phyloP scores from a whole-genome alignment of 2,797 vertebrate genomes.

The Limosa lapponica region DNA sequence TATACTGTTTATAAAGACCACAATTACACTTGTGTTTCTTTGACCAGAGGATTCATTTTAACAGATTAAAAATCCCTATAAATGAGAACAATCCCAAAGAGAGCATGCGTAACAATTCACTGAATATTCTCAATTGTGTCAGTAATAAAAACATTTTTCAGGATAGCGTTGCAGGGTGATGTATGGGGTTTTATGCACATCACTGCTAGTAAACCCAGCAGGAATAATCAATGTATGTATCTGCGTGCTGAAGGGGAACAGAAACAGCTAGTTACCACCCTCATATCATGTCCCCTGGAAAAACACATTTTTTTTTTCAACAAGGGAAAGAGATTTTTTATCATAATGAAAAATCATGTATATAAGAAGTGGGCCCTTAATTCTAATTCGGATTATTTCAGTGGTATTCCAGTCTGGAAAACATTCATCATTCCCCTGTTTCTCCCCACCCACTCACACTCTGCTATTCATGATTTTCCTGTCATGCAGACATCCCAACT shows the following conservation, averaged over 20 bases:
- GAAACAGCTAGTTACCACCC: neutral
- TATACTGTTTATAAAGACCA: neutral
- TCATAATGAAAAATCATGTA: neutral
- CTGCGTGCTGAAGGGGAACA: neutral
- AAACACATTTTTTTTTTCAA: neutral
- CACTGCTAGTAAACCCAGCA: neutral
- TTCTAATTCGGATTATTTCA: slow-evolving; percentile 15
- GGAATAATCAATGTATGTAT: slow-evolving; percentile 23
- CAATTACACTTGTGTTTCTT: neutral
- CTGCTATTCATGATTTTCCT: slow-evolving; percentile 20
- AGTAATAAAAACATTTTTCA: slow-evolving; percentile 17
- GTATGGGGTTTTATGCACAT: neutral
- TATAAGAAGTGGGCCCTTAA: neutral
- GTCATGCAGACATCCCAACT: neutral
- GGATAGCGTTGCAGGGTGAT: neutral
- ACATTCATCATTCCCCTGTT: neutral
- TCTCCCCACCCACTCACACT: neutral
- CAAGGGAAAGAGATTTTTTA: neutral
- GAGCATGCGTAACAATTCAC: neutral
- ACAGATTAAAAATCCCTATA: neutral
- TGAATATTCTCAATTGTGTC: neutral
- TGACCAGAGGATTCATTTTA: neutral
- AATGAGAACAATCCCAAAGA: neutral
- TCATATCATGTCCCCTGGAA: neutral
- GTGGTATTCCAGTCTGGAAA: neutral